Evolutionary conservation across 2,888 invertebrate genomes (phyloP), one percentile per base, ranked within the genome.

Genomic region (Athalia rosae): DNA sequence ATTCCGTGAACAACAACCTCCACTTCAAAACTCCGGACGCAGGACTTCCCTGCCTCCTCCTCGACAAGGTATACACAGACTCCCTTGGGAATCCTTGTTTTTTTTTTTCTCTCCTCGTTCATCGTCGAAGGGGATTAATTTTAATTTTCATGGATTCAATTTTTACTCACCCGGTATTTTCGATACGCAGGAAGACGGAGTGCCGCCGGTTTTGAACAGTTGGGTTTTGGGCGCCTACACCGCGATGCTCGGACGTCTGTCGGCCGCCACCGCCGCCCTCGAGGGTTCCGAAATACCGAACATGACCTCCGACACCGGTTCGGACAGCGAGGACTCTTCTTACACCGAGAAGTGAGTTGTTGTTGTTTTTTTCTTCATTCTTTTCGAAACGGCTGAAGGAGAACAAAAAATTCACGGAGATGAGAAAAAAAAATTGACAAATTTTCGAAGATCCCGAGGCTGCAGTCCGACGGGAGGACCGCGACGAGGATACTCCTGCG

Each of bases 401-500:
- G n/a, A n/a, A n/a, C n/a, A n/a, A n/a, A n/a, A n/a, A n/a, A n/a
- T n/a, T n/a, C n/a, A n/a, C n/a, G n/a, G n/a, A n/a, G n/a, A n/a
- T n/a, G n/a, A 8, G 7, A 28, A 50, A 53, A 5, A 7, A 0
- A 11, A 3, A 15, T 28, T 47, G n/a, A 5, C 1, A 41, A 53
- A 13, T 41, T 45, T 15, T 7, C 82, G 48, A 77, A 89, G 89
- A 78, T 88, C 89, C 73, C 84, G 88, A 74, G 87, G 85, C 47
- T 87, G 85, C 80, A 87, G 87, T 84, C 88, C 87, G 4, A 84
- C 82, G 48, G 81, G 83, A 45, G 84, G 82, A 69, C 79, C 81
- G 59, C 84, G 85, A 76, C 84, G 86, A 47, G 90, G 89, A 28
- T 91, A 90, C 81, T 89, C 90, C 53, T 91, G 91, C 78, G 90